Conservation (phyloP, 2,797 vertebrate species). For the Pangasius macronema region DNA sequence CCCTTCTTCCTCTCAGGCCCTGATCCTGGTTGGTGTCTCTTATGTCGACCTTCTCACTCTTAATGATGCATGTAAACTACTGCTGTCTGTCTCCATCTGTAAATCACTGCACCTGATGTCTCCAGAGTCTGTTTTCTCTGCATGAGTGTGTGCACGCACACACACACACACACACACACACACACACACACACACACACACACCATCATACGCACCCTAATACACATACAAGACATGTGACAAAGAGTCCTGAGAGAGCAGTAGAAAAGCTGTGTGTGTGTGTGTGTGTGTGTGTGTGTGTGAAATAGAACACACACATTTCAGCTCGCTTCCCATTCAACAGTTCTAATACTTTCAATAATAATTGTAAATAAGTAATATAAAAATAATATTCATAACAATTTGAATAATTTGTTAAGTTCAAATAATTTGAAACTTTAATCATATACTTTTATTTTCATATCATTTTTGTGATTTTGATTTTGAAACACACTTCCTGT, state of each 20-base stretch:
- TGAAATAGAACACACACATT: neutral
- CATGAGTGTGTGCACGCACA: constrained; percentile 34
- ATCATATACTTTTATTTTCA: neutral
- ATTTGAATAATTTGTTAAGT: no score
- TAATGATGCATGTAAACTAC: constrained; percentile 72
- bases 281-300: no score
- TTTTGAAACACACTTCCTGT: neutral
- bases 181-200: no score
- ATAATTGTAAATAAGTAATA: neutral
- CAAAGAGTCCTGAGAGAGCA: no score
- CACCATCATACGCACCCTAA: neutral
- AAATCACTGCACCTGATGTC: constrained; percentile 60
- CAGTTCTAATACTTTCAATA: neutral
- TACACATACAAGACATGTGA: neutral
- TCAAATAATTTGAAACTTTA: neutral
- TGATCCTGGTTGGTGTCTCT: neutral
- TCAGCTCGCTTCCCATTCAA: neutral
- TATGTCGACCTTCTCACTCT: constrained; percentile 29
- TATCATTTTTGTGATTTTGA: neutral
- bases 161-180: neutral
- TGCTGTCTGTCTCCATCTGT: constrained; percentile 67
- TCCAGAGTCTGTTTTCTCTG: constrained; percentile 54
- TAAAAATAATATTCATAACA: neutral
- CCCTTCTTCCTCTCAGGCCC: neutral
- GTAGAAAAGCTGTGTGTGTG: neutral